phyloP scores from a whole-genome alignment of 2,888 invertebrate species.

The Listrodromus nycthemerus region DNA sequence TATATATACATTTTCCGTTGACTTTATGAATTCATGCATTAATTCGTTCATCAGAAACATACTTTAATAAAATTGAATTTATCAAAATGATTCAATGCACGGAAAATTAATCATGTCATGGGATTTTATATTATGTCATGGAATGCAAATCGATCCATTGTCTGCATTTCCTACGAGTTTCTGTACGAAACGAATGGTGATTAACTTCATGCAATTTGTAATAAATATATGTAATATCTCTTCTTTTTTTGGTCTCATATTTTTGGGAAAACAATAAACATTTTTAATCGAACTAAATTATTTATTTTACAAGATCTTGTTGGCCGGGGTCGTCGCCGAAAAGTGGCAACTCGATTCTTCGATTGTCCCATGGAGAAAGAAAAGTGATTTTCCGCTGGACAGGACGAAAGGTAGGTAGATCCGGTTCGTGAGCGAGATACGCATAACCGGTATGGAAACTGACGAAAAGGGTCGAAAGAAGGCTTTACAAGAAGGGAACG shows the following conservation, averaged over 20 bases:
- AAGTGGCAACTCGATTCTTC: background rate
- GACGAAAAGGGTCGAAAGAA: conserved; percentile 51
- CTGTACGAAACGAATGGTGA: no score
- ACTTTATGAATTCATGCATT: background rate
- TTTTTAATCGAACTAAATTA: background rate
- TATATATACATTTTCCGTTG: background rate
- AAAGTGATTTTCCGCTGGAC: conserved; percentile 3
- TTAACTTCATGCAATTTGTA: no score
- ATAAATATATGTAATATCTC: no score
- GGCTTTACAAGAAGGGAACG: conserved; percentile 14
- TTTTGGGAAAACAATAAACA: no score
- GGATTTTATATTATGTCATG: no score
- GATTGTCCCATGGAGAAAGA: background rate
- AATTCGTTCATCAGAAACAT: background rate
- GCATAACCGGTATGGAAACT: conserved; percentile 73
- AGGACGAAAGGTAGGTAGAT: conserved; percentile 25
- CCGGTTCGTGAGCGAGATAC: conserved; percentile 73
- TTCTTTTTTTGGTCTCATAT: no score
- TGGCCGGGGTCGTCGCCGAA: conserved; percentile 4
- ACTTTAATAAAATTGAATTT: background rate
- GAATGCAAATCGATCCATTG: no score
- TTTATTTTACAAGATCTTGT: background rate
- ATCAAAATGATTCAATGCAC: background rate
- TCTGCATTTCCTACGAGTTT: no score
- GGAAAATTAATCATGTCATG: background rate